Evolutionary conservation across 2,113 vertebrate species (phyloP).

Genomic region (Cryptotis parvus): DNA sequence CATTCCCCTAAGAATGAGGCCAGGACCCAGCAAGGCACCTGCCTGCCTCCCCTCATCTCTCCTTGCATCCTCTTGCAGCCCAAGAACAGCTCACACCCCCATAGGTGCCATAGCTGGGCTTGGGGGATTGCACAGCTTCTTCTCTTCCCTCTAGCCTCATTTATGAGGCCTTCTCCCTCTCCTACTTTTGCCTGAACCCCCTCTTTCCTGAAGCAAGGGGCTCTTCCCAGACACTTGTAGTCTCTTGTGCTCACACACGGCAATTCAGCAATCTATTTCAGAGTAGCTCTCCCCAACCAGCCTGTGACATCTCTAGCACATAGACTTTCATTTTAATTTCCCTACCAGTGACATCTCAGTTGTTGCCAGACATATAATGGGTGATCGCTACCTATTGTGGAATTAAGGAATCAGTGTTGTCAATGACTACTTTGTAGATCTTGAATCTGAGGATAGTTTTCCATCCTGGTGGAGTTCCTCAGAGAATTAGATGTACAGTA

Average conservation of each 20-base stretch:
- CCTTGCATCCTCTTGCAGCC: too few species aligned
- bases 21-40: neutral
- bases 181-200: neutral
- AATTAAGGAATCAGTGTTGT: neutral
- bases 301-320: neutral
- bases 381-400: neutral
- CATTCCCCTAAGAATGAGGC: neutral
- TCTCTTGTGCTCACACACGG: neutral
- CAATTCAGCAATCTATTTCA: neutral
- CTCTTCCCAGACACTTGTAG: slow-evolving; percentile 20
- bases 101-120: neutral
- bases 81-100: neutral
- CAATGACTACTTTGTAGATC: neutral
- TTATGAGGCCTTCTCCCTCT: neutral
- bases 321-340: neutral
- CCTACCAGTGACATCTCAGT: neutral
- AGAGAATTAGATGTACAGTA: neutral
- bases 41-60: neutral
- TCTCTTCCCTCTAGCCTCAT: neutral
- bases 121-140: neutral
- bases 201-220: too few species aligned
- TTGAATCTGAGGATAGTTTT: slow-evolving; percentile 8
- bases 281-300: neutral
- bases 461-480: neutral
- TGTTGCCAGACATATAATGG: neutral